Evolutionary conservation across 2,113 vertebrate genomes (phyloP).

Genomic region (Nycticryphes semicollaris): DNA sequence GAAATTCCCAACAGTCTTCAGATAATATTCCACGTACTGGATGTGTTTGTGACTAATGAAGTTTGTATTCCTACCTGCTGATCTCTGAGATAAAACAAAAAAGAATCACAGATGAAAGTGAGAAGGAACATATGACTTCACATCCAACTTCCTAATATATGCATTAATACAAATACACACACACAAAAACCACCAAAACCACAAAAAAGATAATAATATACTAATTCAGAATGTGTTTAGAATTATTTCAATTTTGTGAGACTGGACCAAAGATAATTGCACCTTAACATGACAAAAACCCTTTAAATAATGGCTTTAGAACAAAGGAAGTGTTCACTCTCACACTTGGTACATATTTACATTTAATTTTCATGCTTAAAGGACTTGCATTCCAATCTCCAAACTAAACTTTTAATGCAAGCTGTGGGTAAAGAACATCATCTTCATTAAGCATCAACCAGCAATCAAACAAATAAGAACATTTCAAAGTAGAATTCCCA

Average conservation of each 20-base stretch:
- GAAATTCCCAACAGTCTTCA: not conserved
- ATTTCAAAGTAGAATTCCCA: slow-evolving; percentile 72
- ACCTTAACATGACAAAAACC: slow-evolving; percentile 22
- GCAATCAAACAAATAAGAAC: slow-evolving; percentile 73
- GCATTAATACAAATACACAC: not conserved
- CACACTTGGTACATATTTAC: slow-evolving; percentile 55
- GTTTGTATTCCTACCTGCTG: not conserved
- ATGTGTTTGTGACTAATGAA: not conserved
- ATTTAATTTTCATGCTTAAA: slow-evolving; percentile 58
- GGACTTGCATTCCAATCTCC: slow-evolving; percentile 25
- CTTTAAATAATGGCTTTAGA: not conserved
- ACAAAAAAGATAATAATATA: not conserved
- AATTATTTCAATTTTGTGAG: slow-evolving; percentile 6
- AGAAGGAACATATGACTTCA: not conserved
- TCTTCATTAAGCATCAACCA: slow-evolving; percentile 70
- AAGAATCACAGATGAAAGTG: not conserved
- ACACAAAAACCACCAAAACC: no score
- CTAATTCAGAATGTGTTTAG: not conserved
- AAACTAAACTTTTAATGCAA: slow-evolving; percentile 26
- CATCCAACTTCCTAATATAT: not conserved
- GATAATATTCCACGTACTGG: not conserved
- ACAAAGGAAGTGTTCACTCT: not conserved
- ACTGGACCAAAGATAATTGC: not conserved
- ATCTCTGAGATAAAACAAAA: not conserved
- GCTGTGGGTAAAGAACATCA: slow-evolving; percentile 62